phyloP scores from a whole-genome alignment of 2,113 vertebrate genomes.

The Trogon melanurus region DNA sequence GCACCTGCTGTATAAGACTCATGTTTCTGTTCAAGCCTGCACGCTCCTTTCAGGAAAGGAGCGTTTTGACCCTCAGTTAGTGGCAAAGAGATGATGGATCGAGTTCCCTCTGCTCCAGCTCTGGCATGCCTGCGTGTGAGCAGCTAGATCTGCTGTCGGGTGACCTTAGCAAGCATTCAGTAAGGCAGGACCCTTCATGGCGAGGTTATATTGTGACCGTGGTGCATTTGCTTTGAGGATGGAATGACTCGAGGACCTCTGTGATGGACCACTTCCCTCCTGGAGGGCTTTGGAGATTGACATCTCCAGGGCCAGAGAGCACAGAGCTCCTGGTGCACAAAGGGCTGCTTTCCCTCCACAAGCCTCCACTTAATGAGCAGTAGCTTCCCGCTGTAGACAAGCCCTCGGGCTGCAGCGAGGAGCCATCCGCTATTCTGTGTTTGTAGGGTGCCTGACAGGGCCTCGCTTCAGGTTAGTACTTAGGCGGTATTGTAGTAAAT shows the following conservation, averaged over 20 bases:
- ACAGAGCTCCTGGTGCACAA: neutral
- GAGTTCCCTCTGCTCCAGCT: neutral
- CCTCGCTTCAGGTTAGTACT: neutral
- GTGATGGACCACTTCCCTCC: neutral
- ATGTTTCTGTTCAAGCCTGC: neutral
- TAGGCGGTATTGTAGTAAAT: constrained; percentile 26
- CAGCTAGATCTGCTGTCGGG: neutral
- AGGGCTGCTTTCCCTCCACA: neutral
- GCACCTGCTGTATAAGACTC: neutral
- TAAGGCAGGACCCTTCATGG: neutral
- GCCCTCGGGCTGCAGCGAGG: neutral
- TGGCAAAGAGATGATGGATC: neutral
- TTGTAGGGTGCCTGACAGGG: constrained; percentile 25
- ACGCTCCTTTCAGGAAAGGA: neutral
- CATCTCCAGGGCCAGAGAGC: neutral
- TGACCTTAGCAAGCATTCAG: neutral
- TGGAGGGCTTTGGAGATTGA: neutral
- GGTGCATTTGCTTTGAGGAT: neutral
- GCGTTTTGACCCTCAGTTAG: neutral
- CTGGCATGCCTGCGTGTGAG: rapidly evolving
- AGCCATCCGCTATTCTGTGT: neutral
- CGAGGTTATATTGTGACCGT: neutral
- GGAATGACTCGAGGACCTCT: rapidly evolving
- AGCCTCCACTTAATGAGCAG: constrained; percentile 33
- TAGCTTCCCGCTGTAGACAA: neutral